Evolutionary conservation across 2,888 invertebrate genomes (phyloP).

Genomic region (Uloborus plumipes): DNA sequence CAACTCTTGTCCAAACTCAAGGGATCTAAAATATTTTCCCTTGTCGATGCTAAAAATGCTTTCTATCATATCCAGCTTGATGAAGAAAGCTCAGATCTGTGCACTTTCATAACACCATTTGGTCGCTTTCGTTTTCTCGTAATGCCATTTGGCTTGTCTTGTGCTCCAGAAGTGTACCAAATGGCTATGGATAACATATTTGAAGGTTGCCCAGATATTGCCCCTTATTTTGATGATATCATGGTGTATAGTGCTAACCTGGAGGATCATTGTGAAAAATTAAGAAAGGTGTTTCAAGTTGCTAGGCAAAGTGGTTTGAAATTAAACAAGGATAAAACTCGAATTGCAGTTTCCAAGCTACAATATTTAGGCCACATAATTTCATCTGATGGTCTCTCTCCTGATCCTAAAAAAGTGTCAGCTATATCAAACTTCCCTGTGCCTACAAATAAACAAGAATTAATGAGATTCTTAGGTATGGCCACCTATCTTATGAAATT

Average conservation of each 20-base stretch:
- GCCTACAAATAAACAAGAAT: constrained; percentile 19
- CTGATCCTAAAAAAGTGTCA: constrained; percentile 18
- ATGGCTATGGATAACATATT: constrained; percentile 37
- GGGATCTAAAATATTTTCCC: constrained; percentile 67
- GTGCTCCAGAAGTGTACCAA: constrained; percentile 70
- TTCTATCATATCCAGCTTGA: constrained; percentile 70
- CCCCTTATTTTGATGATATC: constrained; percentile 18
- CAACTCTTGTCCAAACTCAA: constrained; percentile 68
- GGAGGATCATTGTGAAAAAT: constrained; percentile 19
- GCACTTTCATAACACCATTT: constrained; percentile 70
- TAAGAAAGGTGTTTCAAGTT: constrained; percentile 18
- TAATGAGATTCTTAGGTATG: constrained; percentile 36
- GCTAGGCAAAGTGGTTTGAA: constrained; percentile 21
- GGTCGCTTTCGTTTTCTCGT: constrained; percentile 69
- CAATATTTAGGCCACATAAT: constrained; percentile 39
- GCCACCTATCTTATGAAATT: not conserved
- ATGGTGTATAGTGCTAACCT: no score
- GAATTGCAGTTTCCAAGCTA: constrained; percentile 10
- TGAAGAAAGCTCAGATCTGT: constrained; percentile 68
- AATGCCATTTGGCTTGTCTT: constrained; percentile 69
- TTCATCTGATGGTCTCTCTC: constrained; percentile 13
- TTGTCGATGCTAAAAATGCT: constrained; percentile 68
- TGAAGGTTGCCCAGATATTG: constrained; percentile 3
- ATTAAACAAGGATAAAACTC: constrained; percentile 22
- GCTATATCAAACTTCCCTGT: constrained; percentile 12